Percentiles rank a stretch among this genome's conserved stretches.
Conservation (phyloP, 2,888 invertebrate genomes). For the Pristionchus arcanus region DNA sequence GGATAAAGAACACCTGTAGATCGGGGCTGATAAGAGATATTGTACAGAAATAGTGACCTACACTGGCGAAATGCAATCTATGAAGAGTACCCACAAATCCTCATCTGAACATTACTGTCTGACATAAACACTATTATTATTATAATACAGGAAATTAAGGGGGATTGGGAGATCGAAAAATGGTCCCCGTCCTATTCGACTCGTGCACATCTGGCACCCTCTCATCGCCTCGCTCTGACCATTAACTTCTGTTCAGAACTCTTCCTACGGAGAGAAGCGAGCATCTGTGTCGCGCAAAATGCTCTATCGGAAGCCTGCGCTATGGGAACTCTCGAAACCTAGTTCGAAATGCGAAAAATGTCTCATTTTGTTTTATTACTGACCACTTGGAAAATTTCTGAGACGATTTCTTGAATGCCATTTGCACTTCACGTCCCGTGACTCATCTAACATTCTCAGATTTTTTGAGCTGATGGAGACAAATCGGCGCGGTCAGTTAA, state of each 20-base stretch:
- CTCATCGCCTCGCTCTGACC: not conserved
- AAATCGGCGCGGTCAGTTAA: not conserved
- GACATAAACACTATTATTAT: too few relatives aligned
- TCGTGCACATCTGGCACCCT: not conserved
- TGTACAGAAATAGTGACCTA: not conserved
- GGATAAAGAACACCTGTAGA: conserved; percentile 37
- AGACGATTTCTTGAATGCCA: not conserved
- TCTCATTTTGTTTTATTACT: too few relatives aligned
- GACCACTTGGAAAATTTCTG: not conserved
- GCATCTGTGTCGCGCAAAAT: not conserved
- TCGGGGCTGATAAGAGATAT: conserved; percentile 5
- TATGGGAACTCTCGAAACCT: too few relatives aligned
- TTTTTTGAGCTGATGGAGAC: not conserved
- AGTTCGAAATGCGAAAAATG: too few relatives aligned
- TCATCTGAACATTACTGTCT: too few relatives aligned
- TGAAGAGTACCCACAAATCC: too few relatives aligned
- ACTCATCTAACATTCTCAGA: not conserved
- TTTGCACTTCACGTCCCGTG: not conserved
- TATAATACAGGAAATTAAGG: too few relatives aligned
- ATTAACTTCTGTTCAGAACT: not conserved
- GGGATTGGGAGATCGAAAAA: not conserved
- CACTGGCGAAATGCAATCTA: too few relatives aligned
- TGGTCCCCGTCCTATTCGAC: not conserved
- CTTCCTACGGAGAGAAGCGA: not conserved
- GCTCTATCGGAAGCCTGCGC: too few relatives aligned